phyloP scores from a whole-genome alignment of 2,113 vertebrate species.

The Pavo muticus region DNA sequence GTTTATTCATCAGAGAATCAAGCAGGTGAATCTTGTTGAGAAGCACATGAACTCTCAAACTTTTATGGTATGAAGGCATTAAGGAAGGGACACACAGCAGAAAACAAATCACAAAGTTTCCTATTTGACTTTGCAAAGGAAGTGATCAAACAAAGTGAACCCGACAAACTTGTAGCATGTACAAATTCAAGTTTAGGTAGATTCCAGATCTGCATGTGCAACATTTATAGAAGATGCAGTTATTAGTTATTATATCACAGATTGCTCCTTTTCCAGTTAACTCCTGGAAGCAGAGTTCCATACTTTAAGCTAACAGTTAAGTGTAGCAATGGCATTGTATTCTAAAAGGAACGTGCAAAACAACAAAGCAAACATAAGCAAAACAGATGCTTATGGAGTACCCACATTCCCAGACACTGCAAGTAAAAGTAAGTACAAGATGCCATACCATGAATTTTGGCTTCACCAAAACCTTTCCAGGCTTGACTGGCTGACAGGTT shows the following conservation, averaged over 20 bases:
- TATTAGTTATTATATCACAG: background rate
- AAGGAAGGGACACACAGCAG: background rate
- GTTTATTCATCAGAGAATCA: background rate
- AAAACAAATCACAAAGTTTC: background rate
- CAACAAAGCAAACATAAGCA: too few species aligned
- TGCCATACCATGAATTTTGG: background rate
- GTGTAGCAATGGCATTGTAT: background rate
- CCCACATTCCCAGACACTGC: background rate
- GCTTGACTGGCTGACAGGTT: background rate
- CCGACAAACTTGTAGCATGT: fast-evolving
- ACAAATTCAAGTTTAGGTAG: background rate
- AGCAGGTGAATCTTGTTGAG: background rate
- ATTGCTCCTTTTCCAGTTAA: background rate
- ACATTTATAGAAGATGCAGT: background rate
- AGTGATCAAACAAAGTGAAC: background rate
- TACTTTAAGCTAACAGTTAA: background rate
- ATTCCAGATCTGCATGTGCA: background rate
- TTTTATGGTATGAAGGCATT: background rate
- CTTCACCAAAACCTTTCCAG: background rate
- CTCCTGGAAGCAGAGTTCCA: background rate
- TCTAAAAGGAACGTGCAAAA: background rate
- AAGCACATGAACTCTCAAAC: background rate
- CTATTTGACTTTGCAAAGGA: background rate
- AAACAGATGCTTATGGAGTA: background rate
- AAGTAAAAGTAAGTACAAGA: background rate